Conservation (phyloP, 2,888 invertebrate species). For the Lasioglossum lativentre region DNA sequence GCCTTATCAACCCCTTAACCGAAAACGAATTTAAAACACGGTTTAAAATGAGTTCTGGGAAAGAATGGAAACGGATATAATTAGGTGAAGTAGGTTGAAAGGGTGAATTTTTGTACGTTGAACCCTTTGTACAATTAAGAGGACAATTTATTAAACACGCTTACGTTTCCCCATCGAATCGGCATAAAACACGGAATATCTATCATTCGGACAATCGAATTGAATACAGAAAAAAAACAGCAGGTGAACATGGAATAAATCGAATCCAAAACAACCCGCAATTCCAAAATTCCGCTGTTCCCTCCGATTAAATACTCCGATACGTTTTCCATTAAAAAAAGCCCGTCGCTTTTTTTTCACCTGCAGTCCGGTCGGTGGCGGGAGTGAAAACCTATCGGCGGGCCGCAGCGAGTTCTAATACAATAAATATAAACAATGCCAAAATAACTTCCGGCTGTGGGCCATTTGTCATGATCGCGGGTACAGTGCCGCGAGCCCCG, state of each 20-base stretch:
- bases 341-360: neutral
- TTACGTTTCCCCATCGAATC: no score
- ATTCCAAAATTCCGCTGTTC: neutral
- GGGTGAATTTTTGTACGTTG: no score
- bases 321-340: neutral
- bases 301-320: neutral
- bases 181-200: neutral
- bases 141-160: no score
- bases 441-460: neutral
- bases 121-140: no score
- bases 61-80: neutral
- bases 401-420: neutral
- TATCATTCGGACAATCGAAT: neutral
- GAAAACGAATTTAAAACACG: neutral
- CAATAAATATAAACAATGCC: constrained; percentile 19
- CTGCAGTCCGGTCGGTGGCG: neutral
- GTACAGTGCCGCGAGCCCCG: neutral
- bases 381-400: neutral
- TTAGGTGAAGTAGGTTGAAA: neutral
- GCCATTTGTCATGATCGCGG: constrained; percentile 11
- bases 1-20: neutral
- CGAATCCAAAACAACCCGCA: neutral
- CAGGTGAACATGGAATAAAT: neutral
- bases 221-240: neutral
- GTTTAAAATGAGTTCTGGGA: neutral